phyloP scores from a whole-genome alignment of 23 tunicate species.

The Halocynthia roretzi region DNA sequence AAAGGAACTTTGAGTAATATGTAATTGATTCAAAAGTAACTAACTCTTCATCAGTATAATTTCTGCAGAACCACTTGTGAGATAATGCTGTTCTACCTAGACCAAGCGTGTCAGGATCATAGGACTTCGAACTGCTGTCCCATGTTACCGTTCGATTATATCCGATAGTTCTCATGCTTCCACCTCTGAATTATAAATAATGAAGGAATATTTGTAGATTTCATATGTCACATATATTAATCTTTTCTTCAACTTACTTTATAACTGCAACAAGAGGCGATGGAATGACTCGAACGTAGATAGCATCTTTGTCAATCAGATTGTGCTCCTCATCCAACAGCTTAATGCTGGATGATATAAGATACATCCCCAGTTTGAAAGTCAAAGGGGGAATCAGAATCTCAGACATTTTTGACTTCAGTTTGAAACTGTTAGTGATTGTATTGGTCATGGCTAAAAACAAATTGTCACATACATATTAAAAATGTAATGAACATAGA shows the following conservation, averaged over 20 bases:
- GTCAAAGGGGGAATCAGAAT: slow-evolving; percentile 81
- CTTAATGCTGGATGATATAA: slow-evolving; percentile 43
- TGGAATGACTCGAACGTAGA: slow-evolving; percentile 52
- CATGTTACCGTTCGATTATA: slow-evolving; percentile 65
- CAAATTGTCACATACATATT: neutral
- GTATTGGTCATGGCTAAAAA: neutral
- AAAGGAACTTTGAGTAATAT: neutral
- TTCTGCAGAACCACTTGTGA: slow-evolving; percentile 75
- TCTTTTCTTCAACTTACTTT: slow-evolving; percentile 26
- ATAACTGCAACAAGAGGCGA: slow-evolving; percentile 78
- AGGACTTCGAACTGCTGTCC: slow-evolving; percentile 52
- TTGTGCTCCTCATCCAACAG: slow-evolving; percentile 65
- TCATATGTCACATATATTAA: neutral
- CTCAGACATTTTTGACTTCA: slow-evolving; percentile 67
- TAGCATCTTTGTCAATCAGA: slow-evolving; percentile 40
- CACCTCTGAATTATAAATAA: slow-evolving; percentile 42
- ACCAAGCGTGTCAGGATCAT: slow-evolving; percentile 65
- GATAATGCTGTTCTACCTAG: slow-evolving; percentile 18
- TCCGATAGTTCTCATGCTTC: slow-evolving; percentile 85
- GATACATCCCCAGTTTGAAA: slow-evolving; percentile 59
- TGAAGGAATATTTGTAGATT: neutral
- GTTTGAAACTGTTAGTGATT: slow-evolving; percentile 22
- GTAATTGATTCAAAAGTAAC: neutral
- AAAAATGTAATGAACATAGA: neutral
- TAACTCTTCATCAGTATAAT: slow-evolving; percentile 75